Evolutionary conservation across 2,113 vertebrate species (phyloP).

Genomic region (Thamnophis sirtalis): DNA sequence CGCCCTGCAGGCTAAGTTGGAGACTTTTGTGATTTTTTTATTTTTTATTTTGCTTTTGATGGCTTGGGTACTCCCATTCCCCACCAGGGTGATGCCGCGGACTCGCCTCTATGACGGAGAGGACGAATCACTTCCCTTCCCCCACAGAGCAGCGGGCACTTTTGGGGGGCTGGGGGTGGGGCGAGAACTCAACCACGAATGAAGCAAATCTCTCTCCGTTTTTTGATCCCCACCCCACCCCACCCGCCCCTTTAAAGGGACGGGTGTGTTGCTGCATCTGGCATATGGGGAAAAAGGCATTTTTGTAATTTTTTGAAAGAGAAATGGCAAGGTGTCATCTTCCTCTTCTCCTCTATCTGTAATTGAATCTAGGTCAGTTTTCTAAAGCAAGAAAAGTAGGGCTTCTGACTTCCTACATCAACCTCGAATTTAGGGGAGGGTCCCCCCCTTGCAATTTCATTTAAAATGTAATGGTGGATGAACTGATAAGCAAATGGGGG

Average conservation of each 20-base stretch:
- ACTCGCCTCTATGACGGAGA: not conserved
- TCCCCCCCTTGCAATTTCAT: slow-evolving; percentile 88
- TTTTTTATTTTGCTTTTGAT: not conserved
- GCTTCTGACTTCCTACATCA: slow-evolving; percentile 86
- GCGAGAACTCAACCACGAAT: not conserved
- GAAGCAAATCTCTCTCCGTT: slow-evolving; percentile 39
- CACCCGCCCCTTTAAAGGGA: not conserved
- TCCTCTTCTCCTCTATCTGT: slow-evolving; percentile 88
- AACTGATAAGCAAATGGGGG: slow-evolving; percentile 90
- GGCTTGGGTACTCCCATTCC: not conserved
- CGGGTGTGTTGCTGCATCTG: slow-evolving; percentile 13
- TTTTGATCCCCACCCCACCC: not conserved
- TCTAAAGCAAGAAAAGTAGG: slow-evolving; percentile 85
- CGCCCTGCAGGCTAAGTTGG: not conserved
- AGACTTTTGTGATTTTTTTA: not conserved
- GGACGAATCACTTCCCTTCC: too few relatives aligned
- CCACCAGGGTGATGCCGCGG: not conserved
- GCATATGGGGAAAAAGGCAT: not conserved
- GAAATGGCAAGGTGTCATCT: slow-evolving; percentile 78
- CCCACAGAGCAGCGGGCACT: not conserved
- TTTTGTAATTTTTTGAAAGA: slow-evolving; percentile 50
- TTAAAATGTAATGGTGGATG: slow-evolving; percentile 96
- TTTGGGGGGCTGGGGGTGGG: not conserved
- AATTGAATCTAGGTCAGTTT: slow-evolving; percentile 99
- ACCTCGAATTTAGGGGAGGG: slow-evolving; percentile 86